phyloP scores from a whole-genome alignment of 2,113 vertebrate species.

The Neopipo cinnamomea region DNA sequence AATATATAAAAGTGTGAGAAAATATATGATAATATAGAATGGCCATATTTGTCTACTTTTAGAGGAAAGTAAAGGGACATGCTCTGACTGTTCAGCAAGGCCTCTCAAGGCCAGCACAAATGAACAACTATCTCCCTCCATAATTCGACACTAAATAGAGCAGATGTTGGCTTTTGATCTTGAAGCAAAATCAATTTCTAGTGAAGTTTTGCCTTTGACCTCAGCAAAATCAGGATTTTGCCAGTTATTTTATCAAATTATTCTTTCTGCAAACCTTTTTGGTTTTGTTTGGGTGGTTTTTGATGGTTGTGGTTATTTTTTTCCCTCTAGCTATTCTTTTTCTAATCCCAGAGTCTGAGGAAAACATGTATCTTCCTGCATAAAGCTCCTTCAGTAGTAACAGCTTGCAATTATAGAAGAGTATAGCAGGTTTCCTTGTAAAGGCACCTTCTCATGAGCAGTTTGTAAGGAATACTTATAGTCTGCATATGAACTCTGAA shows the following conservation, averaged over 20 bases:
- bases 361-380: not conserved
- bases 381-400: not conserved
- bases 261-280: not conserved
- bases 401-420: not conserved
- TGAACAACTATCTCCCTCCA: not conserved
- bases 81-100: not conserved
- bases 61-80: not conserved
- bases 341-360: not conserved
- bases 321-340: not conserved
- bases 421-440: not conserved
- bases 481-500: not conserved
- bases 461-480: not conserved
- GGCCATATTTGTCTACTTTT: not conserved
- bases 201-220: constrained; percentile 19
- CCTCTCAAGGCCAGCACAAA: not conserved
- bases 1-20: not conserved
- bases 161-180: not conserved
- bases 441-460: not conserved
- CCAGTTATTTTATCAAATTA: not conserved
- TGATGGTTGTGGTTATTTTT: not conserved
- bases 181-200: constrained; percentile 20
- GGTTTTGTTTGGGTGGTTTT: not conserved
- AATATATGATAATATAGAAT: not conserved
- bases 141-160: not conserved
- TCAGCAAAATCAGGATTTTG: not conserved